Conservation (phyloP, 2,113 vertebrate genomes). For the Vulpes lagopus region DNA sequence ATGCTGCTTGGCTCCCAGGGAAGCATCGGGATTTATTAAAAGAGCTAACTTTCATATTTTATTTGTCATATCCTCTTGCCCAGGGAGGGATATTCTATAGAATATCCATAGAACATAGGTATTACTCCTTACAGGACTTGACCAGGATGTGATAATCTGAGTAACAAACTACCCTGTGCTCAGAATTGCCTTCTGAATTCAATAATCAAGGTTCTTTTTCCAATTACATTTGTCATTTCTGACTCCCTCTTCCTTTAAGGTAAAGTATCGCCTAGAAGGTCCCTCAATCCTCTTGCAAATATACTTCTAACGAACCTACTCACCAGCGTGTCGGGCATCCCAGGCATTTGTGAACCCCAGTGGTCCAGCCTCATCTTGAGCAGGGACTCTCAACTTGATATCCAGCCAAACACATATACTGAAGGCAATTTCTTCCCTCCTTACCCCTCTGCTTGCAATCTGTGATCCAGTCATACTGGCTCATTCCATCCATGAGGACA, state of each 20-base stretch:
- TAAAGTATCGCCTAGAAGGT: not conserved
- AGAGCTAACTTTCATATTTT: not conserved
- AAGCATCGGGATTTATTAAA: not conserved
- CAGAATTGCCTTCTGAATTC: not conserved
- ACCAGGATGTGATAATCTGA: not conserved
- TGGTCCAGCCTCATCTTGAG: not conserved
- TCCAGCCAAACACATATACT: not conserved
- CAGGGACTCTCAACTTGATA: not conserved
- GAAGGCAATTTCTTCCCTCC: not conserved
- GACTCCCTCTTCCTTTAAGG: not conserved
- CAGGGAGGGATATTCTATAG: no score
- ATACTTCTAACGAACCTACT: not conserved
- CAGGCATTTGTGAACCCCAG: not conserved
- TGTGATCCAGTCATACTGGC: not conserved
- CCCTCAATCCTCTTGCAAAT: not conserved
- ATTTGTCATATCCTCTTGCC: not conserved
- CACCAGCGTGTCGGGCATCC: not conserved
- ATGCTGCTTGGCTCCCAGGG: no score
- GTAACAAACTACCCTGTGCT: not conserved
- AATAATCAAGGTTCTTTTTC: not conserved
- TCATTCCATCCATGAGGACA: accelerated
- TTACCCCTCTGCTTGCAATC: not conserved
- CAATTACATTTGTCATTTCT: not conserved
- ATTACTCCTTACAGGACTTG: not conserved
- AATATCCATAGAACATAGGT: not conserved